Evolutionary conservation across 2,797 vertebrate species (phyloP).

Genomic region (Halcyon badia): DNA sequence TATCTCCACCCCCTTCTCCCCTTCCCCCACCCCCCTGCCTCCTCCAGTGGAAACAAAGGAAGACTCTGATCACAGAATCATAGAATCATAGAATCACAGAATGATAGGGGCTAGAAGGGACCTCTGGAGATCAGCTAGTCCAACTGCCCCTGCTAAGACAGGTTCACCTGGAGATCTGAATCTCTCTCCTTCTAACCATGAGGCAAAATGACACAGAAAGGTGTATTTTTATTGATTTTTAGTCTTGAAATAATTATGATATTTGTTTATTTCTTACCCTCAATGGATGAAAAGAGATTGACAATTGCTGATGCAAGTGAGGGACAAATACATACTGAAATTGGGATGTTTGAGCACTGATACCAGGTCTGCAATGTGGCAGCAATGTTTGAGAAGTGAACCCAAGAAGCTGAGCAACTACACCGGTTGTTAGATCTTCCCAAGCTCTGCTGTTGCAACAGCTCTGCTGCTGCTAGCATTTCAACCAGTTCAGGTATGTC

Average conservation of each 20-base stretch:
- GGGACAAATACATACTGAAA: not conserved
- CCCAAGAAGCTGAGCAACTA: not conserved
- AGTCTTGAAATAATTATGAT: not conserved
- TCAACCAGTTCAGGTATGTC: not conserved
- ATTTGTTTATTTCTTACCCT: not conserved
- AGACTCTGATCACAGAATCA: not conserved
- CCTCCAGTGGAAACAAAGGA: not conserved
- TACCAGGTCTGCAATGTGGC: not conserved
- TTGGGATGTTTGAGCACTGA: not conserved
- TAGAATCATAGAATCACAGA: too few species aligned
- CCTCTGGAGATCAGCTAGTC: too few species aligned
- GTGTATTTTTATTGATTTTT: not conserved
- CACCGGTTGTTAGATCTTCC: not conserved
- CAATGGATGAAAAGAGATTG: not conserved
- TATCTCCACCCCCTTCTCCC: too few species aligned
- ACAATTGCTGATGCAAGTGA: not conserved
- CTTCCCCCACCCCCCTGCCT: not conserved
- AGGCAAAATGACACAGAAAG: not conserved
- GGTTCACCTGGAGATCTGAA: not conserved
- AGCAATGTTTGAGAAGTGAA: not conserved
- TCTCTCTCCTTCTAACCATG: not conserved
- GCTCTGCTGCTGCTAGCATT: not conserved
- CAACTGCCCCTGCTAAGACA: too few species aligned
- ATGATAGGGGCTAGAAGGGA: too few species aligned
- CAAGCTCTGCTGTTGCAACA: not conserved